phyloP scores from a whole-genome alignment of 2,888 invertebrate species.

The Plagodis pulveraria region DNA sequence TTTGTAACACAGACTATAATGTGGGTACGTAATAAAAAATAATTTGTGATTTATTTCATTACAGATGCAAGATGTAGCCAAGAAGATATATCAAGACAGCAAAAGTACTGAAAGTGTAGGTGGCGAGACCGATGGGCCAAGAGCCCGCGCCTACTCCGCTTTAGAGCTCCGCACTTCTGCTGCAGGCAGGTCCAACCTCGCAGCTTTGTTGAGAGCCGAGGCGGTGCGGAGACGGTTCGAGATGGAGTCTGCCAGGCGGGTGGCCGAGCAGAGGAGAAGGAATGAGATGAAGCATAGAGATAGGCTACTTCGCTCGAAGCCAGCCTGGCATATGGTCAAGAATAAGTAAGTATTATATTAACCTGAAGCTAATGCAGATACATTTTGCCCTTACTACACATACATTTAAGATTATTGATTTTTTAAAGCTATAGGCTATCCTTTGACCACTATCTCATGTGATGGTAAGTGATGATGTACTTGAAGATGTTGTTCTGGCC shows the following conservation, averaged over 20 bases:
- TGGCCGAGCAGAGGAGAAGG: constrained; percentile 85
- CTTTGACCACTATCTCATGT: no score
- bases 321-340: constrained; percentile 89
- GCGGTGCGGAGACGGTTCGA: constrained; percentile 86
- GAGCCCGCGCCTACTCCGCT: constrained; percentile 75
- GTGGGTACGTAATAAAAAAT: no score
- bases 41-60: neutral
- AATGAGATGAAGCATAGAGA: constrained; percentile 86
- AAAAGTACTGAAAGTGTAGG: constrained; percentile 62
- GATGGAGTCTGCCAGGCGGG: constrained; percentile 83
- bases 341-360: constrained; percentile 71
- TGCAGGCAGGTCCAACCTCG: constrained; percentile 85
- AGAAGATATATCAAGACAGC: constrained; percentile 68
- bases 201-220: constrained; percentile 87
- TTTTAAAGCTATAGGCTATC: no score
- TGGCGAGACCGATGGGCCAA: constrained; percentile 53
- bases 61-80: constrained; percentile 71
- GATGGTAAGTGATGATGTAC: no score
- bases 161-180: constrained; percentile 70
- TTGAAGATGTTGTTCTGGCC: no score
- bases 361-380: no score
- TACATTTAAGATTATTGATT: no score
- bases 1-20: no score
- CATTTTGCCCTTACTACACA: no score
- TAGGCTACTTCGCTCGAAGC: constrained; percentile 85